Evolutionary conservation across 2,113 vertebrate species (phyloP).

Genomic region (Aviceda subcristata): DNA sequence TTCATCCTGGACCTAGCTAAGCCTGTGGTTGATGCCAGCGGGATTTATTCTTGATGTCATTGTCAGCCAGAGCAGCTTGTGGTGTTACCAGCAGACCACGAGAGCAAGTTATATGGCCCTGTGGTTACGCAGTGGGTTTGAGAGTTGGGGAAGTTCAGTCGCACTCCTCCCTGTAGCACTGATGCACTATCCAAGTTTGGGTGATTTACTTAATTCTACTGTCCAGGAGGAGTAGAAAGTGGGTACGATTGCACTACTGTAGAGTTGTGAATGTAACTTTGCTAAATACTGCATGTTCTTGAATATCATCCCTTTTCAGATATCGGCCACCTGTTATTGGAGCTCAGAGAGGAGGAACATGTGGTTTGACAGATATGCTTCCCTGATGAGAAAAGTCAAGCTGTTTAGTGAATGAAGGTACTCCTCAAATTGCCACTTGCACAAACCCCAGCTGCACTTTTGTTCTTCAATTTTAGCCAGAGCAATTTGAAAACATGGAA

Average conservation of each 20-base stretch:
- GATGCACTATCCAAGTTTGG: accelerated
- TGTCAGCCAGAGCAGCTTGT: accelerated
- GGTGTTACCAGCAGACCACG: accelerated
- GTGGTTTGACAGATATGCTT: neutral
- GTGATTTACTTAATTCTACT: neutral
- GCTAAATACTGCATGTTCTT: neutral
- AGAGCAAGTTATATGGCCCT: neutral
- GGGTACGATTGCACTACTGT: neutral
- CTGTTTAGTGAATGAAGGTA: constrained; percentile 37
- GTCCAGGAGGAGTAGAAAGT: neutral
- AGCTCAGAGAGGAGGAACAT: neutral
- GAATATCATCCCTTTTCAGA: neutral
- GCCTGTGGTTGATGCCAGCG: neutral
- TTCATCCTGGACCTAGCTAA: neutral
- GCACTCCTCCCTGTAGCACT: neutral
- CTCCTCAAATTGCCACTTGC: constrained; percentile 25
- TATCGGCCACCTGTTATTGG: neutral
- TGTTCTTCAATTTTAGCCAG: constrained; percentile 30
- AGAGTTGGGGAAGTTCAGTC: neutral
- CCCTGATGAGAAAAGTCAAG: neutral
- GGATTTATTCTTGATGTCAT: neutral
- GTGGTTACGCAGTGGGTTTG: neutral
- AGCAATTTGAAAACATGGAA: constrained; percentile 16
- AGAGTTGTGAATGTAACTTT: neutral
- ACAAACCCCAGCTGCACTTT: neutral